Percentiles rank a stretch among this genome's conserved stretches.
Evolutionary conservation across 1,140 invertebrate genomes (phyloP).

Genomic region (Grapholita molesta): DNA sequence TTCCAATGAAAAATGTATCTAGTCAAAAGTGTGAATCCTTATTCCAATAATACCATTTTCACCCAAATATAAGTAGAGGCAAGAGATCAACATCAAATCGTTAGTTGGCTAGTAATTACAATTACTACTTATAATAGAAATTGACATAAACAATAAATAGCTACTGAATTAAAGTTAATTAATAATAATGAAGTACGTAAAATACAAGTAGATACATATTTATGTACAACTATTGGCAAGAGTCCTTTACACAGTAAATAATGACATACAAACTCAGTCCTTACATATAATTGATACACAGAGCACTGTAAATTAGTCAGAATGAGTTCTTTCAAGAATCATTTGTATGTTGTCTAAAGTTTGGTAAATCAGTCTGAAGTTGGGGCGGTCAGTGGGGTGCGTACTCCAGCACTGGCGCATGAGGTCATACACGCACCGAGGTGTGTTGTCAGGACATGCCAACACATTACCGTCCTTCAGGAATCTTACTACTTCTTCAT

Average conservation of each 20-base stretch:
- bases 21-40: background rate
- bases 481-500: slow-evolving; percentile 96
- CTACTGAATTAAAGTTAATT: slow-evolving; percentile 4
- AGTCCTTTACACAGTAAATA: slow-evolving; percentile 10
- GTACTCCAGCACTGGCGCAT: slow-evolving; percentile 96
- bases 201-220: slow-evolving; percentile 9
- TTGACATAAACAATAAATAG: slow-evolving; percentile 16
- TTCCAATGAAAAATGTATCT: background rate
- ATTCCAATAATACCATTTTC: background rate
- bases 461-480: slow-evolving; percentile 94
- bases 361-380: slow-evolving; percentile 87
- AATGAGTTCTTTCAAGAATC: slow-evolving; percentile 77
- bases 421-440: slow-evolving; percentile 92
- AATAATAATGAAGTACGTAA: slow-evolving; percentile 8
- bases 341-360: slow-evolving; percentile 82
- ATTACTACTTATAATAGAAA: slow-evolving; percentile 14
- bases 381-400: slow-evolving; percentile 89
- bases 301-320: slow-evolving; percentile 45
- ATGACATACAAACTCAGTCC: slow-evolving; percentile 14
- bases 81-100: slow-evolving; percentile 11
- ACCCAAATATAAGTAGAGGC: background rate
- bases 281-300: slow-evolving; percentile 6
- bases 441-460: slow-evolving; percentile 93
- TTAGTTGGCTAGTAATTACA: background rate
- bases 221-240: slow-evolving; percentile 19